Evolutionary conservation across 2,797 vertebrate species (phyloP).

Genomic region (Cheirogaleus major): DNA sequence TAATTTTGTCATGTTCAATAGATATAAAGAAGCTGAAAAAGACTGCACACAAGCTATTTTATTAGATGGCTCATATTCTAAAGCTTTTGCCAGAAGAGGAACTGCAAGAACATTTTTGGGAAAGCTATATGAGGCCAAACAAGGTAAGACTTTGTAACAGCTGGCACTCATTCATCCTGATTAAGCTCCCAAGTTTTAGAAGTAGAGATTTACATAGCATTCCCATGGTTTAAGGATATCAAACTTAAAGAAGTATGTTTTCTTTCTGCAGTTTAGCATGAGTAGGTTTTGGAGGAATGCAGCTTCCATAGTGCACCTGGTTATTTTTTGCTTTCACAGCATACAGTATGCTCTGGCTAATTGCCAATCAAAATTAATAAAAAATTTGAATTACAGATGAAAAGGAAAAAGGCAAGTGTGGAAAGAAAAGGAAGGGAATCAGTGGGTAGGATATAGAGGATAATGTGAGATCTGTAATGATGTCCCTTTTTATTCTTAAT

Average conservation of each 20-base stretch:
- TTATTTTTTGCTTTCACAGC: background rate
- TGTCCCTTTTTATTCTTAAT: background rate
- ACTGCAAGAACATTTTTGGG: slow-evolving; percentile 92
- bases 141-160: slow-evolving; percentile 86
- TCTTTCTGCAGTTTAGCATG: background rate
- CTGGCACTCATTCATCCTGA: background rate
- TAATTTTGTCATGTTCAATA: slow-evolving; percentile 76
- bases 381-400: slow-evolving; percentile 1
- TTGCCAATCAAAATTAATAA: background rate
- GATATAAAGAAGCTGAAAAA: slow-evolving; percentile 93
- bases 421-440: background rate
- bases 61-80: slow-evolving; percentile 93
- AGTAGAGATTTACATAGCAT: background rate
- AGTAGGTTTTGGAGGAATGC: background rate
- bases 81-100: slow-evolving; percentile 96
- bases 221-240: background rate
- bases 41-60: slow-evolving; percentile 93
- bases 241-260: background rate
- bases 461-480: background rate
- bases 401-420: background rate
- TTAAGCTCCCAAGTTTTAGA: background rate
- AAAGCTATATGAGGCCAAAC: slow-evolving; percentile 90
- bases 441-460: background rate
- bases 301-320: background rate
- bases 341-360: background rate